Evolutionary conservation across 2,888 invertebrate genomes (phyloP), one percentile per base, ranked within the genome.

Genomic region (Cryptocephalus moraei): DNA sequence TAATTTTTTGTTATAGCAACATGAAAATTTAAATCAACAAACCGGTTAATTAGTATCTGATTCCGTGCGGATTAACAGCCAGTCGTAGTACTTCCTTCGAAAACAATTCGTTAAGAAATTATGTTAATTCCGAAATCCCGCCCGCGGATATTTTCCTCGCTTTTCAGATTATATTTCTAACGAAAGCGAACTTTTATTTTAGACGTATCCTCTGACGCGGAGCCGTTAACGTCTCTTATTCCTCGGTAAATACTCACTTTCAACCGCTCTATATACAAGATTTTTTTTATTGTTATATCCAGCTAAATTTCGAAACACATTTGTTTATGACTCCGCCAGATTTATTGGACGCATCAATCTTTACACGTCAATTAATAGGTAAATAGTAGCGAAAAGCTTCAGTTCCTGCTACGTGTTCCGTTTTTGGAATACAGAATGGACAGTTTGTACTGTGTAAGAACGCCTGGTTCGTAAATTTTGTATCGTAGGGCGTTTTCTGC

Each of bases 341-440:
- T 49, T 46, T 46, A 49, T 40, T 34, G 36, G 41, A 41, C 32
- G 32, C 32, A 46, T 46, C 49, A 46, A 43, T 39, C 39, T n/a
- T 46, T 9, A 33, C 33, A 32, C 46, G 49, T 41, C 41, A 41
- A 41, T 41, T 41, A 41, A 31, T 32, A 41, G 41, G 31, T 41
- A 41, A 41, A 41, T 41, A 41, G 31, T 41, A 13, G 22, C 32
- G 41, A 32, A 32, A 41, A 32, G 41, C 14, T 13, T 41, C 13
- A 12, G 41, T 8, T 41, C 32, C 41, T 41, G 41, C n/a, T 31
- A 41, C 22, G 14, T 13, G 41, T 41, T 41, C 41, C 41, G 32
- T 13, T 41, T 41, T 32, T 13, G 41, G 41, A 41, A 12, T 32
- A 13, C n/a, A 41, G 13, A 39, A 41, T n/a, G 13, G 41, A 41